Percentiles rank a stretch among this genome's conserved stretches.
phyloP scores from a whole-genome alignment of 1,140 invertebrate species.

The Diorhabda sublineata region DNA sequence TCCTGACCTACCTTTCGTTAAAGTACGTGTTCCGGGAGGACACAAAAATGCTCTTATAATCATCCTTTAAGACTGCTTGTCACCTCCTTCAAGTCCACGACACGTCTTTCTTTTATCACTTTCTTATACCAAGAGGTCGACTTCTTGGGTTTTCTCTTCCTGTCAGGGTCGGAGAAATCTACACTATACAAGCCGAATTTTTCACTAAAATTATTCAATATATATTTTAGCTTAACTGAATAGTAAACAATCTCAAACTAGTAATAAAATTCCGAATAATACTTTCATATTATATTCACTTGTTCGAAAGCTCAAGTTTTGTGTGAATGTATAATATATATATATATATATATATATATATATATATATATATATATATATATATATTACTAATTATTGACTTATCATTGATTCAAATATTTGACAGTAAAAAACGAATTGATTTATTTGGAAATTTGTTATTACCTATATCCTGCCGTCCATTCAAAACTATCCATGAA shows the following conservation, averaged over 20 bases:
- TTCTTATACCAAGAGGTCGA: conserved; percentile 39
- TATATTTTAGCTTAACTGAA: not conserved
- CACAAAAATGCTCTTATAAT: conserved; percentile 1
- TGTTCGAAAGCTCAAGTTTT: too few species aligned
- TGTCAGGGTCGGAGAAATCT: conserved; percentile 21
- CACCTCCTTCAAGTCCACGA: conserved; percentile 13
- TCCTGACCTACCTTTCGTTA: not conserved
- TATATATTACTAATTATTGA: too few species aligned
- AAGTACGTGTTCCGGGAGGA: not conserved
- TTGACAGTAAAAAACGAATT: not conserved
- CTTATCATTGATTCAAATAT: not conserved
- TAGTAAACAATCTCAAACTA: not conserved
- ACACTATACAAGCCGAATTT: conserved; percentile 33
- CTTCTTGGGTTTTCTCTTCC: conserved; percentile 26
- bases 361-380: too few species aligned
- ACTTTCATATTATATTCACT: too few species aligned
- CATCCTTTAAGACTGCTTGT: not conserved
- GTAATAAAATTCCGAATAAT: not conserved
- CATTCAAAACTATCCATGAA: conserved; percentile 31
- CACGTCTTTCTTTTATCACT: conserved; percentile 27
- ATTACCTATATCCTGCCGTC: conserved; percentile 36
- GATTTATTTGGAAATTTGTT: conserved; percentile 21
- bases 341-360: too few species aligned
- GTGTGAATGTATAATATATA: too few species aligned
- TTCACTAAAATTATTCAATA: conserved; percentile 12